Percentiles rank a stretch among this genome's conserved stretches.
These are phyloP conservation scores for Nasonia vitripennis DNA, from an alignment of 1,140 invertebrate species.

Conservation along the genomic window DNA sequence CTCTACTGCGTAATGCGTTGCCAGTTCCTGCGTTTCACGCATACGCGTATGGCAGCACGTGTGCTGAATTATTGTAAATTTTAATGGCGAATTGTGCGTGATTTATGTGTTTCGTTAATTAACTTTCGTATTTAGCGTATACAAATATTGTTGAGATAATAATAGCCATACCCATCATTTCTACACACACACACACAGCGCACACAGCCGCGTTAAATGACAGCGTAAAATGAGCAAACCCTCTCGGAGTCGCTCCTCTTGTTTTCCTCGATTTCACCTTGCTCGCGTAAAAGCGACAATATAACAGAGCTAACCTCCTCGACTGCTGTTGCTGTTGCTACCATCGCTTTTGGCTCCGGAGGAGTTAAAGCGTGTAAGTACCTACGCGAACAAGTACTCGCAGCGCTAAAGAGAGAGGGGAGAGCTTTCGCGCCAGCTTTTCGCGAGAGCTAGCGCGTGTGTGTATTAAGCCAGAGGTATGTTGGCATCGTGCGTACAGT, in stretches of 20 bases:
- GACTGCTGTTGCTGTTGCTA: slow-evolving; percentile 8
- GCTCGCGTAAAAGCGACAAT: slow-evolving; percentile 22
- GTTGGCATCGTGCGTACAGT: not conserved
- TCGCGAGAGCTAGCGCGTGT: slow-evolving; percentile 8
- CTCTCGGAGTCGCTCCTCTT: not conserved
- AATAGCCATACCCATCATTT: not conserved
- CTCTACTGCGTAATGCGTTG: not conserved
- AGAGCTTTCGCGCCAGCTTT: slow-evolving; percentile 31
- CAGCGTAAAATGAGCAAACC: slow-evolving; percentile 16
- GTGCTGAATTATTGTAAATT: not conserved
- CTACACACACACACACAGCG: not conserved
- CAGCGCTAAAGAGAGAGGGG: slow-evolving; percentile 5
- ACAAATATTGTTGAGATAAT: no score
- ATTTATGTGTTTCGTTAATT: not conserved
- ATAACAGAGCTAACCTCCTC: slow-evolving; percentile 17
- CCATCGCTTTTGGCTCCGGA: slow-evolving; percentile 7
- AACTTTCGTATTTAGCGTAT: not conserved
- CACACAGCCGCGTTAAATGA: slow-evolving; percentile 16
- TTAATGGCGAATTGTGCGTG: not conserved
- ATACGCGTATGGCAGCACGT: not conserved
- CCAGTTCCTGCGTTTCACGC: not conserved
- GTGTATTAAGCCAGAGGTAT: not conserved
- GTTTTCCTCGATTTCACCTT: slow-evolving; percentile 3
- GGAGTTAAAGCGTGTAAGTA: slow-evolving; percentile 58
- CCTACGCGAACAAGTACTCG: slow-evolving; percentile 59